Conservation (phyloP, 2,113 vertebrate species). For the Hydrolagus affinis region DNA sequence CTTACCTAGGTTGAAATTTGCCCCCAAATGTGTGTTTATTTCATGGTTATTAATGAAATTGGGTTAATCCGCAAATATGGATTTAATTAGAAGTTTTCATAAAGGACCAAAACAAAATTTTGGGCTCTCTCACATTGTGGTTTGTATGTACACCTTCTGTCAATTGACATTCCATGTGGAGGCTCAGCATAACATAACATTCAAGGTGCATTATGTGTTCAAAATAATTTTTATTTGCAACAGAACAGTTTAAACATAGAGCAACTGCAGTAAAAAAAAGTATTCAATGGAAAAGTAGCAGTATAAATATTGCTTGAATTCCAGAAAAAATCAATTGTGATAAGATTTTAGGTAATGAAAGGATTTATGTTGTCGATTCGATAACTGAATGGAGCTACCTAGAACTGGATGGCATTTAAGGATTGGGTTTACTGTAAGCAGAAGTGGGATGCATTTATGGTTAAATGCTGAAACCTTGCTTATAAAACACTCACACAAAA, state of each 20-base stretch:
- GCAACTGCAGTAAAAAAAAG: too few species aligned
- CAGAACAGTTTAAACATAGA: too few species aligned
- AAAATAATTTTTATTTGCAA: neutral
- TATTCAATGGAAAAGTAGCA: too few species aligned
- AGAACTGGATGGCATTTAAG: slow-evolving; percentile 76
- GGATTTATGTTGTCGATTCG: slow-evolving; percentile 94
- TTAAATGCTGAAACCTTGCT: neutral
- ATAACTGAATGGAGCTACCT: slow-evolving; percentile 96
- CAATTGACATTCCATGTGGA: neutral
- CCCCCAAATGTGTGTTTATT: neutral
- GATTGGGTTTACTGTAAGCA: slow-evolving; percentile 74
- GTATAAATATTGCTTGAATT: too few species aligned
- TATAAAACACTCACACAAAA: neutral
- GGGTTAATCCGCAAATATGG: neutral
- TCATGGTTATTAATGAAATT: neutral
- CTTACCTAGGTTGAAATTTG: too few species aligned
- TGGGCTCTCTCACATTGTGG: neutral
- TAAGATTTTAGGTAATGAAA: slow-evolving; percentile 76
- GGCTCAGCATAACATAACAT: neutral
- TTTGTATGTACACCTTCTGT: neutral
- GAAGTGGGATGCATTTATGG: slow-evolving; percentile 58
- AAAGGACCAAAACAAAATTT: neutral
- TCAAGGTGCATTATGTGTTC: neutral
- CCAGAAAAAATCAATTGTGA: too few species aligned
- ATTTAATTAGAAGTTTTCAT: neutral